Evolutionary conservation across 2,888 invertebrate species (phyloP), one percentile per base, ranked within the genome.

Genomic region (Troides oblongomaculatus): DNA sequence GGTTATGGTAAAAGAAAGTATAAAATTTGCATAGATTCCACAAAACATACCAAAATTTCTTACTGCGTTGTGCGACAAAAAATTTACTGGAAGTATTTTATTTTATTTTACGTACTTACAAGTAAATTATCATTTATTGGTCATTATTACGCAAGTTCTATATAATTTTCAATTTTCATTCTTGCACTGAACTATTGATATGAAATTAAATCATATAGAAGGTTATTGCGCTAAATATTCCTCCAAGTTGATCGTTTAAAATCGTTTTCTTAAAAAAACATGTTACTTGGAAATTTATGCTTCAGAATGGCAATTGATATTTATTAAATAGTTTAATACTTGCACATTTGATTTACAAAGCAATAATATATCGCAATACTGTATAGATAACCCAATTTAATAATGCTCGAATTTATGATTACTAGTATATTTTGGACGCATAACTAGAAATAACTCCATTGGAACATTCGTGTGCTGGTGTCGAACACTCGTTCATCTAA

Each of bases 401-500:
- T 53, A 53, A 53, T n/a, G n/a, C 18, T 7, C 0, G 18, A n/a
- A n/a, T 53, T 53, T n/a, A 53, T 46, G 46, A 46, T 46, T 46
- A 53, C 18, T 53, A n/a, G 18, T 53, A 12, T 53, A n/a, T 53
- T 53, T 6, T 53, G 17, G 39, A 30, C 39, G 21, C 17, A 39
- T 39, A 17, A 30, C 36, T 43, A 36, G 53, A 53, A 43, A 64
- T n/a, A 17, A 64, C 43, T 57, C 21, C n/a, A 17, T 25, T 39
- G 43, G 43, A n/a, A 46, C 53, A 53, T n/a, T 46, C 50, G 23
- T 53, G 30, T 36, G 17, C 53, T 64, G 36, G 21, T 53, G 68
- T 60, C 60, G 17, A 53, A 64, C 50, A 30, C 23, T 58, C 58
- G 50, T 50, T 39, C 60, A 53, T 69, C 68, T 64, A 69, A 64